Base-by-base conservation (phyloP, 2,113 vertebrate species). In the Trichomycterus rosablanca region DNA sequence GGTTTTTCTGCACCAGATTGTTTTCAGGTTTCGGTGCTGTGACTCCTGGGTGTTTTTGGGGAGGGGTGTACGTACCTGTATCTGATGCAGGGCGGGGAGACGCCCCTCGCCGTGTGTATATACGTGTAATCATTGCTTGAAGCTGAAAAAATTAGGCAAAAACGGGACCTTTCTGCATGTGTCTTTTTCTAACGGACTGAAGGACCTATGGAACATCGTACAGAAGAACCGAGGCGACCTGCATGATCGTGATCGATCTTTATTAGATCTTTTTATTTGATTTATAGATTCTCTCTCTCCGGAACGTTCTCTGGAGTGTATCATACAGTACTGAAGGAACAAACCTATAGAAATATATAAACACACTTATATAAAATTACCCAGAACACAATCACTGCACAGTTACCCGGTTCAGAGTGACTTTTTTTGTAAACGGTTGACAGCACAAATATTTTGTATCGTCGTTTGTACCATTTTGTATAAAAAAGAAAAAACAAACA, bases 401-500 rank as follows among this genome's bases (percentile, higher is more conserved):
- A 73, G 80, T 85, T 85, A 84, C 85, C 23, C 61, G 74, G 85
- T 84, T 82, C 70, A 45, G 88, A 75, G 16, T 89, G 71, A 72
- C 45, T 82, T 85, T 88, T 72, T 97, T 97, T 97, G 91, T 92
- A 95, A 97, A 92, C 80, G 67, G 85, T 91, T 89, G 87, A 95
- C 91, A 94, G 93, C 94, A 95, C 95, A 97, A 96, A 86, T 92
- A 90, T 95, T 97, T 96, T 97, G 91, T 97, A 96, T 93, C 84
- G 93, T 94, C 78, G 89, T 95, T 97, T 97, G 93, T 96, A 97
- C 90, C 88, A 90, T 65, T 95, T 92, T 97, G 86, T 96, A 95
- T 83, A 81, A 86, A 90, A 94, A 85, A 74, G 42, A 72, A 77
- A 70, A 54, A 62, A 37, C 35, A 30, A 37, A 49, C 22, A 55